Percentiles rank a stretch among this genome's conserved stretches.
These are phyloP conservation scores for Zeugodacus cucurbitae DNA, from an alignment of 1,140 invertebrate genomes.

Conservation along the genomic window DNA sequence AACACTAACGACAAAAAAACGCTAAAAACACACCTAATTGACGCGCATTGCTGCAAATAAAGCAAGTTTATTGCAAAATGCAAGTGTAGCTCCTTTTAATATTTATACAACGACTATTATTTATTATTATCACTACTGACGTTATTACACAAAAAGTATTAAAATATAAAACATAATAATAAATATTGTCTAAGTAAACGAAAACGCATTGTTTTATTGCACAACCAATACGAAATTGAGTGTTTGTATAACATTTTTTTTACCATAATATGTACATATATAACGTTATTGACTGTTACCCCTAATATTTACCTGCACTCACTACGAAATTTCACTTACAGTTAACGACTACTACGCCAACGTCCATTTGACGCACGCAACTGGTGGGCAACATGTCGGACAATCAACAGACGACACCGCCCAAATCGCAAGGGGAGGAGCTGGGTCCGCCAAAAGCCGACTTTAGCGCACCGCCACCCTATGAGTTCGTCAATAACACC, in stretches of 20 bases:
- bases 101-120: conserved; percentile 20
- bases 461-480: conserved; percentile 86
- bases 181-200: conserved; percentile 5
- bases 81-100: background rate
- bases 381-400: conserved; percentile 52
- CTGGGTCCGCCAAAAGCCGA: conserved; percentile 83
- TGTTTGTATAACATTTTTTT: background rate
- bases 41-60: background rate
- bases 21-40: background rate
- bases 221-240: background rate
- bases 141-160: conserved; percentile 23
- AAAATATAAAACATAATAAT: conserved; percentile 19
- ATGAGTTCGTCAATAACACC: conserved; percentile 64
- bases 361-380: background rate
- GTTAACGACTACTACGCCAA: background rate
- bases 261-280: background rate
- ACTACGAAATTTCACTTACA: background rate
- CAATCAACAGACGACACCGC: conserved; percentile 48
- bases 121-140: conserved; percentile 29
- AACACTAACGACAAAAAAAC: background rate
- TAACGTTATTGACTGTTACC: background rate
- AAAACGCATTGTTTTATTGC: background rate
- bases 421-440: conserved; percentile 41
- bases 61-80: background rate
- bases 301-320: background rate